phyloP scores from a whole-genome alignment of 2,797 vertebrate genomes.

The Tachyglossus aculeatus region DNA sequence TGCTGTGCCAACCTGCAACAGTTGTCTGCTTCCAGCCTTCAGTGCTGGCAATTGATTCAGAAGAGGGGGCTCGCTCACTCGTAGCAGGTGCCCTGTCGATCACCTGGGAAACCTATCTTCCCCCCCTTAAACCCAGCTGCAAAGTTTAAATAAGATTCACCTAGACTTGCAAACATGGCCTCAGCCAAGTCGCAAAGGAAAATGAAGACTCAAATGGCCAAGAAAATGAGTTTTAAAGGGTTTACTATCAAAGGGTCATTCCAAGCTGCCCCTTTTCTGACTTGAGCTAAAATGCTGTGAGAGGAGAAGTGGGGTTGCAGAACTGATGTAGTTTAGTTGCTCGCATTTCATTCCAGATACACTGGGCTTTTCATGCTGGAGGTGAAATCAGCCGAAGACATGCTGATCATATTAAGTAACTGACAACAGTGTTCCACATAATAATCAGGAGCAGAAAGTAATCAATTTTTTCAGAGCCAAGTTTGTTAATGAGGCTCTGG shows the following conservation, averaged over 20 bases:
- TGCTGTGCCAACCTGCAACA: too few species aligned
- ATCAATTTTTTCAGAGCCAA: constrained; percentile 60
- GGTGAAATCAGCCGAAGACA: neutral
- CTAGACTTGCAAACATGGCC: too few species aligned
- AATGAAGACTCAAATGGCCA: neutral
- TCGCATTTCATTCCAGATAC: neutral
- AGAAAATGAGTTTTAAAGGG: neutral
- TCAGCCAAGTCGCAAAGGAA: neutral
- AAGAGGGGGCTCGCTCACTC: too few species aligned
- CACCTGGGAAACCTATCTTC: too few species aligned
- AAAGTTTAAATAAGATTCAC: too few species aligned
- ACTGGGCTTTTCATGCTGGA: neutral
- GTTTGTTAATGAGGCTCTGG: constrained; percentile 65
- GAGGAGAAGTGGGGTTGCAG: neutral
- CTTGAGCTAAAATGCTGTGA: neutral
- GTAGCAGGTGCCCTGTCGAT: too few species aligned
- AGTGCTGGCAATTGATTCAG: too few species aligned
- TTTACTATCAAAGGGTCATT: neutral
- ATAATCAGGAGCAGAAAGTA: constrained; percentile 54
- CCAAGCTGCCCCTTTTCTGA: neutral
- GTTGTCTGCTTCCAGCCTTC: too few species aligned
- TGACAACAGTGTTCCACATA: neutral
- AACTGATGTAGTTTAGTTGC: neutral
- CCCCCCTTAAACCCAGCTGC: too few species aligned
- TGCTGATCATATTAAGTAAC: constrained; percentile 11